Base-by-base conservation (phyloP, 2,113 vertebrate genomes). In the Chunga burmeisteri region DNA sequence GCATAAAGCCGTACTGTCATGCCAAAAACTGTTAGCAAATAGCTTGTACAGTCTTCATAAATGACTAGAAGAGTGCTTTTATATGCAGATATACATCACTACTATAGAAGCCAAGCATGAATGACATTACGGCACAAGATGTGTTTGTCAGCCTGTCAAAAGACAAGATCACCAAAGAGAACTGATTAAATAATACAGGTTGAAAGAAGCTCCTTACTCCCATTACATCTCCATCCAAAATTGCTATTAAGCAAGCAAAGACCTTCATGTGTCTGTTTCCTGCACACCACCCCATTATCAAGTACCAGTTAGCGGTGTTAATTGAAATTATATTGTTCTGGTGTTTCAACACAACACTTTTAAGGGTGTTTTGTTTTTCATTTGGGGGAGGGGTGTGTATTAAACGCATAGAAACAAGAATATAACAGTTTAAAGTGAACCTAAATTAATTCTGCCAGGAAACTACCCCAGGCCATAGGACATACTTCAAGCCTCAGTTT, bases 131-230 rank as follows among this genome's bases (percentile, higher is more conserved):
- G 95, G 88, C n/a, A 58, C 30, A 73, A 95, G 68, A 95, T 56
- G 59, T 52, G 94, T 97, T 97, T 92, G 91, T 94, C 89, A 96
- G 93, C 55, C 70, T 96, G 96, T 97, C 96, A 95, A 85, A 89
- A 86, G 81, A 74, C 30, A 53, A 70, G 38, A 95, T 93, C 82
- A 95, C 91, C 82, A 61, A 92, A 96, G 36, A 58, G 42, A 95
- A 87, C 70, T 53, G 85, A 93, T 80, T 90, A 87, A 96, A 93
- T 92, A 90, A 92, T 17, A 65, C 30, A 82, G 47, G 78, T 72
- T 89, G 62, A 94, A 93, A 59, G 68, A 81, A 89, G 71, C 78
- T 78, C 71, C 63, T 89, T 68, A 53, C 18, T 70, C 59, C 81
- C 34, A 38, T 66, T 74, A 68, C 32, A 72, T 81, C 74, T 71